Conservation (phyloP, 1,140 invertebrate genomes). For the Trinorchestia longiramus region DNA sequence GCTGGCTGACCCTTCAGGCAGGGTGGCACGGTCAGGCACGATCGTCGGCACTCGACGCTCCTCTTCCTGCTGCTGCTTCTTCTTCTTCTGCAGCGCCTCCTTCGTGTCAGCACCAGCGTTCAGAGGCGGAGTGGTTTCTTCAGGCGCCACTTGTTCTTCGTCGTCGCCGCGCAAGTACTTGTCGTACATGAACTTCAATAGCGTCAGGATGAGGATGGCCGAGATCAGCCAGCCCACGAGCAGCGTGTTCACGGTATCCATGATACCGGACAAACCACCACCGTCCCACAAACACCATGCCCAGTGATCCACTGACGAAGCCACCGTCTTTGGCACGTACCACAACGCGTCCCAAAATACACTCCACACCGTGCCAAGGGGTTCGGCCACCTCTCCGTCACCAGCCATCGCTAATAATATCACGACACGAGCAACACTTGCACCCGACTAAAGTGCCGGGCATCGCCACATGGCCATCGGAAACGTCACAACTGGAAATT, state of each 20-base stretch:
- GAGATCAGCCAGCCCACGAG: conserved; percentile 34
- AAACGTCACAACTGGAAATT: conserved; percentile 11
- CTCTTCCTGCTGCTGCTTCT: background rate
- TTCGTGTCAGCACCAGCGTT: background rate
- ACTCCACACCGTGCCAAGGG: conserved; percentile 32
- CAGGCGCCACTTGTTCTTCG: background rate
- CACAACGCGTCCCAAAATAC: conserved; percentile 44
- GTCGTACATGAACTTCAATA: conserved; percentile 11
- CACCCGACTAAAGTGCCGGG: background rate
- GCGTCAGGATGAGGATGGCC: background rate
- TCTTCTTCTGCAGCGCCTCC: background rate
- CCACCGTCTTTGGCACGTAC: background rate
- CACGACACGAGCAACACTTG: background rate
- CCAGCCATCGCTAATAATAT: conserved; percentile 40
- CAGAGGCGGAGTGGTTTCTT: background rate
- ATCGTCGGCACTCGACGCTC: conserved; percentile 16
- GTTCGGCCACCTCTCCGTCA: background rate
- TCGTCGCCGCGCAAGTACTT: conserved; percentile 37
- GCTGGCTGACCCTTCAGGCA: background rate
- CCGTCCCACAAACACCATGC: conserved; percentile 46
- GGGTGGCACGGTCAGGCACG: background rate
- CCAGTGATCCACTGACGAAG: background rate
- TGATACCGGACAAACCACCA: background rate
- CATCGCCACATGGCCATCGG: background rate
- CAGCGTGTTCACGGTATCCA: conserved; percentile 37